A percentile compares a stretch with the other conserved stretches of the same genome.
Evolutionary conservation across 2,113 vertebrate genomes (phyloP).

Genomic region (Serilophus lunatus): DNA sequence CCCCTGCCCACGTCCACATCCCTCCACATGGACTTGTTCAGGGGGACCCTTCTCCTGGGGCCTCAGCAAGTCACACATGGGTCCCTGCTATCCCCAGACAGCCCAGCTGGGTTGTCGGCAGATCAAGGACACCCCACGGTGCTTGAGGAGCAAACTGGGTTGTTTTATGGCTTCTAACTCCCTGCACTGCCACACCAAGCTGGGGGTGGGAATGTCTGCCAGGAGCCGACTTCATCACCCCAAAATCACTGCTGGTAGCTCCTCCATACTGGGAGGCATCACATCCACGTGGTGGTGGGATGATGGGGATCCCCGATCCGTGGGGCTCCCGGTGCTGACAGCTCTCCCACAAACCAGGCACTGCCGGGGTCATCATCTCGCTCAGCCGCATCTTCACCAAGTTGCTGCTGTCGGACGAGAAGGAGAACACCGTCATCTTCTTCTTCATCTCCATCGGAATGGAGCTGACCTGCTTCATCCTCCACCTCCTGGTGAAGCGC

Average conservation of each 20-base stretch:
- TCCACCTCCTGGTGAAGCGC: constrained; percentile 89
- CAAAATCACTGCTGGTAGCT: not conserved
- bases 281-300: fast-evolving
- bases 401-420: constrained; percentile 87
- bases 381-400: constrained; percentile 97
- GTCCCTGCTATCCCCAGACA: not conserved
- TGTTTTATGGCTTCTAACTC: not conserved
- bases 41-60: not conserved
- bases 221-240: not conserved
- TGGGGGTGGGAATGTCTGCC: not conserved
- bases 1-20: fast-evolving
- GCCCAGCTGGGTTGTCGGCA: not conserved
- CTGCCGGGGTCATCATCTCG: constrained; percentile 93
- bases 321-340: fast-evolving
- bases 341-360: constrained; percentile 74
- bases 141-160: not conserved
- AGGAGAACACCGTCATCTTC: constrained; percentile 94
- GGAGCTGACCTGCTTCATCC: constrained; percentile 92
- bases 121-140: too few species aligned
- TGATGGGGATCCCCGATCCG: not conserved
- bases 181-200: not conserved
- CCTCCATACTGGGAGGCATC: not conserved
- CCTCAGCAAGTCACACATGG: not conserved
- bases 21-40: fast-evolving
- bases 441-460: constrained; percentile 92